A percentile compares a stretch with the other conserved stretches of the same genome.
These are phyloP conservation scores for Pituophis catenifer DNA, from an alignment of 2,113 vertebrate genomes.

Conservation along the genomic window DNA sequence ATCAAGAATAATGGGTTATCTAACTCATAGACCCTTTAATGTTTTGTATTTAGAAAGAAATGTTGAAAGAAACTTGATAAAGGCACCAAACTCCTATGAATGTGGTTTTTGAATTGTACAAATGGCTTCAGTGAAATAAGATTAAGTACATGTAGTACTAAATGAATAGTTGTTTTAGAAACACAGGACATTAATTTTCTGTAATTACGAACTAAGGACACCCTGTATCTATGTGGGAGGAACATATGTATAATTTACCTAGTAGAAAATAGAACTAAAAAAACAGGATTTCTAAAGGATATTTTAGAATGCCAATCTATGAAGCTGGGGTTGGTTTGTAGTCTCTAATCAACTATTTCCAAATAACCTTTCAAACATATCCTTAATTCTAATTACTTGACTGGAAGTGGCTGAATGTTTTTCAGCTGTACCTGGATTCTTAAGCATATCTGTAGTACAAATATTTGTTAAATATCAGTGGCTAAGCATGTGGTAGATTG, in stretches of 20 bases:
- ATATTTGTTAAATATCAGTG: not conserved
- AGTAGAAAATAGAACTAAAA: not conserved
- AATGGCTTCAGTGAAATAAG: not conserved
- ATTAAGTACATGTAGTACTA: not conserved
- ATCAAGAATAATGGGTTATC: not conserved
- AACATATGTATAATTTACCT: not conserved
- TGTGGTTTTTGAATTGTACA: not conserved
- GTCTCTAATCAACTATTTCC: not conserved
- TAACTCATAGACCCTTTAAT: not conserved
- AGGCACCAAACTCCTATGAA: not conserved
- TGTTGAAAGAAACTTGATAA: not conserved
- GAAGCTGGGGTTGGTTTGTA: not conserved
- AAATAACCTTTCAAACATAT: not conserved
- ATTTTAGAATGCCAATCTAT: not conserved
- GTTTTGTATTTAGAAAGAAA: not conserved
- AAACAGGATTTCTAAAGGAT: not conserved
- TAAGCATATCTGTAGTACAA: not conserved
- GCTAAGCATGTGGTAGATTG: not conserved
- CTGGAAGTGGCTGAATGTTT: not conserved
- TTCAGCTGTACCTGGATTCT: not conserved
- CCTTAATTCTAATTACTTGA: not conserved
- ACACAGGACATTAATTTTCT: not conserved
- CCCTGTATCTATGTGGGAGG: not conserved
- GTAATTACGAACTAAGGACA: not conserved
- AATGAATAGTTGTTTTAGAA: conserved; percentile 5